These are phyloP conservation scores for Ooceraea biroi DNA, from an alignment of 1,140 invertebrate genomes.

Conservation along the genomic window DNA sequence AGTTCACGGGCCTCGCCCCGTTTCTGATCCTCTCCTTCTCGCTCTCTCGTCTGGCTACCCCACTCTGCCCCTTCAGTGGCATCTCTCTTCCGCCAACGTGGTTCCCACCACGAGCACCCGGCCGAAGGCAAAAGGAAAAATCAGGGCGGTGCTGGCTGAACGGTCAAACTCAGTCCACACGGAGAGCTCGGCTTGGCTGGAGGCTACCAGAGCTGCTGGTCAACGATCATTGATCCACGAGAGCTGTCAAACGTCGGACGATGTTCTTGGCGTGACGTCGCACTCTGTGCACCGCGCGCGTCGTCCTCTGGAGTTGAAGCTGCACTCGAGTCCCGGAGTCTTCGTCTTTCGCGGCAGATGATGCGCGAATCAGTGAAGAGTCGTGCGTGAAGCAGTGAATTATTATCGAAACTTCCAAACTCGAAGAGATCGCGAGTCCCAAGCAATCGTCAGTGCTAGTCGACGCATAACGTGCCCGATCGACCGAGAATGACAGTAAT, in stretches of 20 bases:
- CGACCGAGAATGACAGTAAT: slow-evolving; percentile 82
- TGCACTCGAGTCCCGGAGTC: background rate
- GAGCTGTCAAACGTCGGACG: slow-evolving; percentile 68
- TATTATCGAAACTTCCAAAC: background rate
- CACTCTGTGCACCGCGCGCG: slow-evolving; percentile 18
- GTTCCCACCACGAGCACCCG: slow-evolving; percentile 59
- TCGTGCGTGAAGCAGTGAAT: slow-evolving; percentile 26
- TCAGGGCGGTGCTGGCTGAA: slow-evolving; percentile 66
- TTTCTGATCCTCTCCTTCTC: slow-evolving; percentile 64
- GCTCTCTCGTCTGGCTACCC: slow-evolving; percentile 40
- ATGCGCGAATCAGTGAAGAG: slow-evolving; percentile 44
- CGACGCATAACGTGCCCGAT: slow-evolving; percentile 20
- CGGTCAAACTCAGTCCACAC: slow-evolving; percentile 82
- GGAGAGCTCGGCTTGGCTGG: slow-evolving; percentile 81
- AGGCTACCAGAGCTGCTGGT: slow-evolving; percentile 68
- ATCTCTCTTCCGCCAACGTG: slow-evolving; percentile 53
- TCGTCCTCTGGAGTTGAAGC: slow-evolving; percentile 1
- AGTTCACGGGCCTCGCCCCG: slow-evolving; percentile 67
- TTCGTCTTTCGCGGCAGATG: background rate
- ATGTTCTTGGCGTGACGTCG: slow-evolving; percentile 21
- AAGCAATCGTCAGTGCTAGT: slow-evolving; percentile 36
- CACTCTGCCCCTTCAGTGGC: slow-evolving; percentile 33
- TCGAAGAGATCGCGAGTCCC: background rate
- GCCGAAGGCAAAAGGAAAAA: slow-evolving; percentile 79
- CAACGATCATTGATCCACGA: slow-evolving; percentile 65